These are phyloP conservation scores for Teleopsis dalmanni DNA, from an alignment of 1,140 invertebrate genomes.

Conservation along the genomic window DNA sequence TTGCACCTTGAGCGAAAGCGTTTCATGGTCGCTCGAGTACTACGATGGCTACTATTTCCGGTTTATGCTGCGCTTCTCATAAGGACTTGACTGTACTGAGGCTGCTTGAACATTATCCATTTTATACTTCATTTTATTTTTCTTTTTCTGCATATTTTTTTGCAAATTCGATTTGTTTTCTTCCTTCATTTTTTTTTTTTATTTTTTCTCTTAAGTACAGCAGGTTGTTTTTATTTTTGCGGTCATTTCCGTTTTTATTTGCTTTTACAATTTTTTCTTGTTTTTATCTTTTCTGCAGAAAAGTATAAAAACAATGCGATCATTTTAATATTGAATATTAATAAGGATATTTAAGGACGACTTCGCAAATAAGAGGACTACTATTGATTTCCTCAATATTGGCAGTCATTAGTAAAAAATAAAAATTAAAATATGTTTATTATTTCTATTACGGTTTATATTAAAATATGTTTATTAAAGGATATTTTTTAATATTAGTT, in stretches of 20 bases:
- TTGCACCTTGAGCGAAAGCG: constrained; percentile 2
- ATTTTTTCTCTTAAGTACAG: neutral
- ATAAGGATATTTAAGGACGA: too few relatives aligned
- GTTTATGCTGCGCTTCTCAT: too few relatives aligned
- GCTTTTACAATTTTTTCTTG: neutral
- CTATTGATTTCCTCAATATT: too few relatives aligned
- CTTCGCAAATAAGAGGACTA: too few relatives aligned
- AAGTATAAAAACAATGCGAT: too few relatives aligned
- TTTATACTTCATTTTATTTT: too few relatives aligned
- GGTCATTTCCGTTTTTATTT: neutral
- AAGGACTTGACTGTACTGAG: neutral
- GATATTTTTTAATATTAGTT: too few relatives aligned
- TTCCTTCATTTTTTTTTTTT: neutral
- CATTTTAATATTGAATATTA: too few relatives aligned
- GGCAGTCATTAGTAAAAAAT: too few relatives aligned
- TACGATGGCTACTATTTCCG: neutral
- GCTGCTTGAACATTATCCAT: neutral
- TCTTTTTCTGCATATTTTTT: neutral
- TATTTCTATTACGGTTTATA: too few relatives aligned
- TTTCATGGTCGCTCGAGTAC: neutral
- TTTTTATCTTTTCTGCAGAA: constrained; percentile 1
- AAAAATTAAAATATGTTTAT: too few relatives aligned
- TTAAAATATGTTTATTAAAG: too few relatives aligned
- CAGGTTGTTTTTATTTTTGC: neutral
- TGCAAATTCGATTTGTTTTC: neutral